phyloP scores from a whole-genome alignment of 2,888 invertebrate species.

The Sesia bembeciformis region DNA sequence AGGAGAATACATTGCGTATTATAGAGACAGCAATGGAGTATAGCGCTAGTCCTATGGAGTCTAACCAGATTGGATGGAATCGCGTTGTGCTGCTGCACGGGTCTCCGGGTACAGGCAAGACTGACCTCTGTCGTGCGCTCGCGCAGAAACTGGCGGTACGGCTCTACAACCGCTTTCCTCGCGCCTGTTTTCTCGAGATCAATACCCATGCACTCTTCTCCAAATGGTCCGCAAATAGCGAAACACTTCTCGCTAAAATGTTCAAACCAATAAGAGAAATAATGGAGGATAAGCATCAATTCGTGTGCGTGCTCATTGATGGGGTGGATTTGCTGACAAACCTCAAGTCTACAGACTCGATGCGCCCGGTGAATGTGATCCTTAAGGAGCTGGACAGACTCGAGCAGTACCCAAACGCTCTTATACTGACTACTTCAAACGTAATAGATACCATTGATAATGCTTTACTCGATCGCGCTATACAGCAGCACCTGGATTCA shows the following conservation, averaged over 20 bases:
- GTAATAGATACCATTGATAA: slow-evolving; percentile 94
- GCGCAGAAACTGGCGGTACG: slow-evolving; percentile 91
- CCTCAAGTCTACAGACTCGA: slow-evolving; percentile 94
- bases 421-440: slow-evolving; percentile 96
- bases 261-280: slow-evolving; percentile 90
- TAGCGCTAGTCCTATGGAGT: slow-evolving; percentile 64
- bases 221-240: slow-evolving; percentile 98
- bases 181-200: slow-evolving; percentile 90
- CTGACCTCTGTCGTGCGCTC: slow-evolving; percentile 94
- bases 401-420: slow-evolving; percentile 88
- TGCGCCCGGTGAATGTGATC: slow-evolving; percentile 96
- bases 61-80: slow-evolving; percentile 90
- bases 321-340: slow-evolving; percentile 97
- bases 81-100: slow-evolving; percentile 91
- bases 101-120: slow-evolving; percentile 97
- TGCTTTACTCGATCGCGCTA: slow-evolving; percentile 97
- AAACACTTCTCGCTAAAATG: slow-evolving; percentile 95
- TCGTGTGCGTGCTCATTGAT: slow-evolving; percentile 95
- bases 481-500: slow-evolving; percentile 35
- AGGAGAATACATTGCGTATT: slow-evolving; percentile 56
- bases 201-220: slow-evolving; percentile 98
- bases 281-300: slow-evolving; percentile 81
- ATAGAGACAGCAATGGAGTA: slow-evolving; percentile 82
- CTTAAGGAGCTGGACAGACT: slow-evolving; percentile 95
- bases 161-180: slow-evolving; percentile 77